Conservation (phyloP, 2,113 vertebrate species). For the Dolichotis patagonum region DNA sequence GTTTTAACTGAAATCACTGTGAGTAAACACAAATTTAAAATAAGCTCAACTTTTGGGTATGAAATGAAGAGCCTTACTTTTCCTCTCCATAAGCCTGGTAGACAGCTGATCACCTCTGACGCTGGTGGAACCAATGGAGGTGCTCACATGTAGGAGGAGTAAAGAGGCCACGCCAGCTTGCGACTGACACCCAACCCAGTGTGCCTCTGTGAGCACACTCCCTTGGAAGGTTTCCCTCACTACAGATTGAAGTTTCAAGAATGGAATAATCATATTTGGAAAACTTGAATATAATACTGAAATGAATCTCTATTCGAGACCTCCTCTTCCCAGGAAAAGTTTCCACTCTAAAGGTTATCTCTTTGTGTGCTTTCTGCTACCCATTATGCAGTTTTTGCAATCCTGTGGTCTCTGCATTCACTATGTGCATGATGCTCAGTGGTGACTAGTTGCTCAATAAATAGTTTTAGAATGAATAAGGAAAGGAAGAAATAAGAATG, state of each 20-base stretch:
- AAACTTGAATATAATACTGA: slow-evolving; percentile 1
- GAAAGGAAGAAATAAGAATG: not conserved
- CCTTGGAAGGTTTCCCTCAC: not conserved
- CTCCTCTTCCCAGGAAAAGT: not conserved
- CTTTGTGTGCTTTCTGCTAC: not conserved
- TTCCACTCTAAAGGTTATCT: not conserved
- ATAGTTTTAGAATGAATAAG: slow-evolving; percentile 13
- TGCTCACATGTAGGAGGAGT: not conserved
- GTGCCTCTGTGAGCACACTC: not conserved
- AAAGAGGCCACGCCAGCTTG: not conserved
- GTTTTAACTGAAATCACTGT: slow-evolving; percentile 17
- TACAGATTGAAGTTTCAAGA: slow-evolving; percentile 20
- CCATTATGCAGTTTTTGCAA: not conserved
- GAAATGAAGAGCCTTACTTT: not conserved
- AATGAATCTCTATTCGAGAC: not conserved
- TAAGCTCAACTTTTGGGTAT: not conserved
- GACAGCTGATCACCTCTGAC: not conserved
- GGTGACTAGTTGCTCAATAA: slow-evolving; percentile 13
- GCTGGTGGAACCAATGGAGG: not conserved
- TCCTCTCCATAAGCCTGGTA: not conserved
- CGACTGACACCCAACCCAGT: no score
- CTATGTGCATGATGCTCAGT: not conserved
- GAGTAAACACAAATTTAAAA: slow-evolving; percentile 6
- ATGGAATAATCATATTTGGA: not conserved
- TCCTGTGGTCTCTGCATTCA: not conserved